A percentile compares a stretch with the other conserved stretches of the same genome.
Evolutionary conservation across 2,888 invertebrate species (phyloP).

Genomic region (Lithophane semibrunnea): DNA sequence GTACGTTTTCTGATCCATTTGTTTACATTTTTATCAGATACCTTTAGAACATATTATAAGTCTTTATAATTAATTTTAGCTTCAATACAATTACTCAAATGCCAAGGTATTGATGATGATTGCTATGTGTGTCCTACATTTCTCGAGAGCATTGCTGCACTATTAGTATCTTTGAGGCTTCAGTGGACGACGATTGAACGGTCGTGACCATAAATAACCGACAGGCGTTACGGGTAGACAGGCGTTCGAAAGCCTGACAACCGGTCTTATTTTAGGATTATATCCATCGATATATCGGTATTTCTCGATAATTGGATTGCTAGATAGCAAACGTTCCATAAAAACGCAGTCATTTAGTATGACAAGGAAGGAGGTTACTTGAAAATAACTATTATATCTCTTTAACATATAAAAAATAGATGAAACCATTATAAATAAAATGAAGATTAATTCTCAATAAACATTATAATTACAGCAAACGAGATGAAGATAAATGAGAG

Average conservation of each 20-base stretch:
- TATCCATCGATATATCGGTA: background rate
- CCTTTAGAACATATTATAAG: background rate
- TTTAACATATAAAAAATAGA: constrained; percentile 8
- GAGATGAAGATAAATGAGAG: constrained; percentile 77
- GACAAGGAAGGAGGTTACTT: no score
- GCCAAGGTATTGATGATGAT: background rate
- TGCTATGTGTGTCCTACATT: no score
- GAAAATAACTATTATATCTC: background rate
- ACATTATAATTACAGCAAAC: constrained; percentile 70
- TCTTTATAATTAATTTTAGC: background rate
- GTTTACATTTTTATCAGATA: background rate
- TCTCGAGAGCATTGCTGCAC: background rate
- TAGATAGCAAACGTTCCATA: background rate
- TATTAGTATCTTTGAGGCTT: background rate
- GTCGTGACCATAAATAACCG: background rate
- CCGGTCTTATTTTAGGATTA: background rate
- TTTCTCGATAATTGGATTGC: no score
- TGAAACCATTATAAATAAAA: constrained; percentile 12
- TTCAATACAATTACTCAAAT: background rate
- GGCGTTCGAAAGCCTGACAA: constrained; percentile 5
- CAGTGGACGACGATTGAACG: background rate
- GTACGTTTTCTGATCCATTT: background rate
- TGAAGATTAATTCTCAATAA: constrained; percentile 54
- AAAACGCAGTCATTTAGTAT: background rate
- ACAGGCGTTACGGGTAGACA: background rate